Base-by-base conservation (phyloP, 2,888 invertebrate genomes). In the Pandemis cinnamomeana region DNA sequence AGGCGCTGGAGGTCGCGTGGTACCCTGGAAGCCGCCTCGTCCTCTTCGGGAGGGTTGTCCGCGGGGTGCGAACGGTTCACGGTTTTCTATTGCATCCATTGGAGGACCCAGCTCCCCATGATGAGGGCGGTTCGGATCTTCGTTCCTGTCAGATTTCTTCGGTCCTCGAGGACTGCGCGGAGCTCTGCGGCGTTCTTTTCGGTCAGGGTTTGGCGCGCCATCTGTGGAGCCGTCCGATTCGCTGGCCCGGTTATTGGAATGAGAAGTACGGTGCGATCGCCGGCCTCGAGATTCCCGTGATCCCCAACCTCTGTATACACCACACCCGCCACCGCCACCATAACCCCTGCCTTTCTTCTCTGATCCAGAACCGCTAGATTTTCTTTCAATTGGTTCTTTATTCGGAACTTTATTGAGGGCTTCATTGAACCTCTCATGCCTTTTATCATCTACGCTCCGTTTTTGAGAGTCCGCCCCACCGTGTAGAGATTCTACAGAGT, bases 11-110 rank as follows among this genome's bases (percentile, higher is more conserved):
- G 92, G 93, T n/a, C 94, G 87, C 2, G 88, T 79, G 1, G 90
- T 83, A 36, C 93, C 93, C 78, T 92, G 93, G 80, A 93, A 93
- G 44, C 93, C 93, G 15, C 97, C 97, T 76, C 98, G 95, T 6
- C 98, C 98, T 74, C 98, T 96, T 68, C 98, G 95, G 0, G 98
- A 98, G 0, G 98, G 98, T 87, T 98, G 98, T 0, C 98, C 98
- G 36, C 98, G 95, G 0, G 98, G 98, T 1, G 97, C 96, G 89
- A 98, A 98, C 66, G 96, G 97, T 83, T 97, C 97, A 73, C 95
- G 92, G 78, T 92, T 93, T 84, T 92, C 91, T 87, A 95, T 80
- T 15, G 86, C 85, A 77, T 93, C 92, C 11, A 81, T 75, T 44
- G 81, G 78, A 61, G 80, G 77, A 7, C 82, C 77, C 75, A 86